phyloP scores from a whole-genome alignment of 2,888 invertebrate genomes.

The Drosophila acutilabella region DNA sequence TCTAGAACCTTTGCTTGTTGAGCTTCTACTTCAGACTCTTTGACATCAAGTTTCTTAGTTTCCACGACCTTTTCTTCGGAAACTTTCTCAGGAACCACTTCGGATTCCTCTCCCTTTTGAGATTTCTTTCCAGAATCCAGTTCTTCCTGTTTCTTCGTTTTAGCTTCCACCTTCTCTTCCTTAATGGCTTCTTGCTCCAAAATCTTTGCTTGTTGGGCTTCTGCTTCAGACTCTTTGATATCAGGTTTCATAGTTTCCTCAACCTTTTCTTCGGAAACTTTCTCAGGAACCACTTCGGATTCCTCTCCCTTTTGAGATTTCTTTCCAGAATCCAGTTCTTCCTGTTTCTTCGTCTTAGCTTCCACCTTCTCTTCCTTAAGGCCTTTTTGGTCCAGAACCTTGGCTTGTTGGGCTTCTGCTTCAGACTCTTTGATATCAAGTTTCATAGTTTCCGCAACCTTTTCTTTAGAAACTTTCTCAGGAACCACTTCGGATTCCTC shows the following conservation, averaged over 20 bases:
- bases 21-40: background rate
- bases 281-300: slow-evolving; percentile 27
- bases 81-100: background rate
- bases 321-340: slow-evolving; percentile 9
- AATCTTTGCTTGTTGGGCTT: background rate
- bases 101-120: slow-evolving; percentile 4
- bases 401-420: slow-evolving; percentile 1
- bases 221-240: background rate
- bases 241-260: background rate
- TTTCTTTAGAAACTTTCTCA: slow-evolving; percentile 27
- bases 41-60: too few relatives aligned
- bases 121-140: background rate
- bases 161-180: background rate
- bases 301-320: slow-evolving; percentile 18
- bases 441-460: slow-evolving; percentile 9
- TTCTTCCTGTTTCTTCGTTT: background rate
- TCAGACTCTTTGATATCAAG: slow-evolving; percentile 6
- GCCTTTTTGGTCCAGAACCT: slow-evolving; percentile 9
- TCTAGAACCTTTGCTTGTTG: slow-evolving; percentile 6
- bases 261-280: slow-evolving; percentile 14
- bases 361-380: slow-evolving; percentile 8
- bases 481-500: slow-evolving; percentile 26
- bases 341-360: slow-evolving; percentile 8
- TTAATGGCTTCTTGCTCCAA: background rate
- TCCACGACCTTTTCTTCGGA: background rate